phyloP scores from a whole-genome alignment of 2,113 vertebrate genomes.

The Montifringilla adamsi region DNA sequence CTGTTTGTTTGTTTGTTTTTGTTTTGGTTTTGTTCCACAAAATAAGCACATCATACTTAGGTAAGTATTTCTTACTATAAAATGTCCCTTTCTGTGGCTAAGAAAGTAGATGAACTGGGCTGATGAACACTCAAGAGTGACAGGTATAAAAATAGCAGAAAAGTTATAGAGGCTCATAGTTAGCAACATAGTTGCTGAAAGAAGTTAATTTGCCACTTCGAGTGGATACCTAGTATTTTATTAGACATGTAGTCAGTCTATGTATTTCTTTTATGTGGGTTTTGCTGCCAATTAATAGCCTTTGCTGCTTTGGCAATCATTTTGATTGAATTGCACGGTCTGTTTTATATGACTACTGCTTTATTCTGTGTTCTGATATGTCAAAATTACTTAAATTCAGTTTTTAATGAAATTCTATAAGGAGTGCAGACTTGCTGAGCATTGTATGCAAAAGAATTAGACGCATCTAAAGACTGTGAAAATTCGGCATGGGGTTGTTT shows the following conservation, averaged over 20 bases:
- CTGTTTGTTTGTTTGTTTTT: background rate
- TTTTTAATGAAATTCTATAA: background rate
- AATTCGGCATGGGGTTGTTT: background rate
- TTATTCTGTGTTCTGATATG: background rate
- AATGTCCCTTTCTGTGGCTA: background rate
- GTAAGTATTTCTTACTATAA: background rate
- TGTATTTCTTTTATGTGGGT: background rate
- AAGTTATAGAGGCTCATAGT: background rate
- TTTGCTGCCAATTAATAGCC: background rate
- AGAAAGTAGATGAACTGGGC: background rate
- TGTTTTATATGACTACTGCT: background rate
- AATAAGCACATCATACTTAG: background rate
- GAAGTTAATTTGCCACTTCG: background rate
- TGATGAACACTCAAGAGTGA: background rate
- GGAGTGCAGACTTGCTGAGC: background rate
- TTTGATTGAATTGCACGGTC: background rate
- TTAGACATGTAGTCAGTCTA: background rate
- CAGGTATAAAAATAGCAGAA: background rate
- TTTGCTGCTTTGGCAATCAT: background rate
- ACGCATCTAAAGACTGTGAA: background rate
- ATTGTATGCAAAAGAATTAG: background rate
- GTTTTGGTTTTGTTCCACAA: background rate
- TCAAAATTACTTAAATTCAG: background rate
- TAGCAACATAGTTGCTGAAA: background rate
- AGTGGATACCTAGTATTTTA: background rate